These are phyloP conservation scores for Papilio polytes DNA, from an alignment of 1,140 invertebrate genomes.

Conservation along the genomic window DNA sequence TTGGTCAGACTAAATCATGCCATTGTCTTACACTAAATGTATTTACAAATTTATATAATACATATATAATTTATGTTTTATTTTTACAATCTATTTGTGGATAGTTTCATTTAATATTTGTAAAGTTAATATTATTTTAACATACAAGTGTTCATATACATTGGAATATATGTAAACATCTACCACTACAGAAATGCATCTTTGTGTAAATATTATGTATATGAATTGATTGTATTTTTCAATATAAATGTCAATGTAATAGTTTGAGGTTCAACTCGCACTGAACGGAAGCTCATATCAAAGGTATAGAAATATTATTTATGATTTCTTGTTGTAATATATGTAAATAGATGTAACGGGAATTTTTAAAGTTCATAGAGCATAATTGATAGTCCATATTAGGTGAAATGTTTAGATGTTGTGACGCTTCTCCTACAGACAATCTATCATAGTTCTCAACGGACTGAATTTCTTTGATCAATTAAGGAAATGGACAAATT, in stretches of 20 bases:
- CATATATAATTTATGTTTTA: not conserved
- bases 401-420: constrained; percentile 54
- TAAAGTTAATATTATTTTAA: constrained; percentile 29
- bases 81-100: constrained; percentile 14
- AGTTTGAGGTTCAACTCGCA: constrained; percentile 44
- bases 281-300: constrained; percentile 71
- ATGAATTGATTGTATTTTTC: constrained; percentile 28
- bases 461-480: constrained; percentile 22
- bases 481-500: constrained; percentile 34
- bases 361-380: constrained; percentile 46
- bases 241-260: constrained; percentile 34
- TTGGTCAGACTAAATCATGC: constrained; percentile 10
- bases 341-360: constrained; percentile 76
- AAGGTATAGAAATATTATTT: constrained; percentile 74
- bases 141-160: constrained; percentile 3
- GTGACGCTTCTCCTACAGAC: constrained; percentile 28
- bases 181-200: not conserved
- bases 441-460: not conserved
- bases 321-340: constrained; percentile 79
- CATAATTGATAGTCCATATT: constrained; percentile 51
- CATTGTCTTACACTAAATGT: not conserved
- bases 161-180: not conserved
- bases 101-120: constrained; percentile 26
- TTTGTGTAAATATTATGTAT: constrained; percentile 33
- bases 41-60: constrained; percentile 22